Evolutionary conservation across 1,140 invertebrate genomes (phyloP).

Genomic region (Dreissena rostriformis): DNA sequence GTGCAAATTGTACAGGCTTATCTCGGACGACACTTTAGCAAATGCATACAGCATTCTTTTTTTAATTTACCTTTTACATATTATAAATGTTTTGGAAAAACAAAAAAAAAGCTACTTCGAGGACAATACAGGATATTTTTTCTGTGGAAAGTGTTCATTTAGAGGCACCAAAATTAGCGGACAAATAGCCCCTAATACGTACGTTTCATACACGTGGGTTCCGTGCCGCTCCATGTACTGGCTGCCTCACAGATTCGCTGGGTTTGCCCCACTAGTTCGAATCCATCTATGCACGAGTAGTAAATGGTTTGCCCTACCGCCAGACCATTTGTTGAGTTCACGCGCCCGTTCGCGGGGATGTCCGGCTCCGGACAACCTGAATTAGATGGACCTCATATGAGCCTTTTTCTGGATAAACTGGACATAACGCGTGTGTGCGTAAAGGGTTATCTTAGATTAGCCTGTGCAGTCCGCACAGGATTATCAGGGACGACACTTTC

Average conservation of each 20-base stretch:
- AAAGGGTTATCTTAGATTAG: too few species aligned
- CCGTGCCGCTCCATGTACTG: constrained; percentile 21
- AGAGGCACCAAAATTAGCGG: background rate
- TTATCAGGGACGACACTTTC: too few species aligned
- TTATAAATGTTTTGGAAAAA: background rate
- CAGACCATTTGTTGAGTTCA: constrained; percentile 2
- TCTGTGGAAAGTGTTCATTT: background rate
- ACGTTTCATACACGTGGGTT: background rate
- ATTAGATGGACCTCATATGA: background rate
- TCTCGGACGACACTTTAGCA: background rate
- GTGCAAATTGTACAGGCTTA: background rate
- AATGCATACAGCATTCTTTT: background rate
- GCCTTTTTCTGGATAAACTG: background rate
- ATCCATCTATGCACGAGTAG: constrained; percentile 36
- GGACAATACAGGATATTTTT: background rate
- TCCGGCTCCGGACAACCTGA: constrained; percentile 35
- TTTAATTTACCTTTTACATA: too few species aligned
- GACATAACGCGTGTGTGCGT: background rate
- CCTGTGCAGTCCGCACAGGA: too few species aligned
- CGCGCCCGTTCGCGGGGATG: constrained; percentile 3
- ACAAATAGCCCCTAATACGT: background rate
- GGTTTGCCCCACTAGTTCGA: constrained; percentile 16
- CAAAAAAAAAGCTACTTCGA: background rate
- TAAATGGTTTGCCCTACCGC: constrained; percentile 13
- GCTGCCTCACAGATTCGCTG: constrained; percentile 22